Conservation (phyloP, 1,140 invertebrate genomes). For the Drosophila baimaii region DNA sequence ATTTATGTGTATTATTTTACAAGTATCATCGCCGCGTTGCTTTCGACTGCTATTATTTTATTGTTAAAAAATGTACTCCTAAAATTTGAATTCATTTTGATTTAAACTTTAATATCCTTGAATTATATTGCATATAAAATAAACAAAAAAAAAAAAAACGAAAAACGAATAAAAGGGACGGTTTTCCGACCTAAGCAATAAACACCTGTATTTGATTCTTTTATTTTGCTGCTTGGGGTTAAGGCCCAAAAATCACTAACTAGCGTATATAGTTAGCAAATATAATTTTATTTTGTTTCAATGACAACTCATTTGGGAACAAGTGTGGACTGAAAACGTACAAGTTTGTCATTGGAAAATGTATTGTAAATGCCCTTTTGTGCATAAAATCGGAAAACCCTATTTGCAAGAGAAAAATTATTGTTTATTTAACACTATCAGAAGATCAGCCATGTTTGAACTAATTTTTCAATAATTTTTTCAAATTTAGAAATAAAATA, state of each 20-base stretch:
- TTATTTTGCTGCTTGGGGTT: not conserved
- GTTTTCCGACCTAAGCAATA: constrained; percentile 15
- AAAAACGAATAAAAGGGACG: constrained; percentile 23
- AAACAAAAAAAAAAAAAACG: constrained; percentile 19
- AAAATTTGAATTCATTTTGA: constrained; percentile 1
- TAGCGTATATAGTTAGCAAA: not conserved
- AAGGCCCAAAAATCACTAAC: too few relatives aligned
- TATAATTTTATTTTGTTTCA: too few relatives aligned
- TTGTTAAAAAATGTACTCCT: constrained; percentile 12
- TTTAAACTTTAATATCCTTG: constrained; percentile 14
- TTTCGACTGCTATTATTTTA: constrained; percentile 13
- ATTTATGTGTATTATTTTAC: constrained; percentile 16
- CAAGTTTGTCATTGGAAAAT: too few relatives aligned
- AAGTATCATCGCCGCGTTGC: constrained; percentile 1
- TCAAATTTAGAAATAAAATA: too few relatives aligned
- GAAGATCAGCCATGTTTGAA: too few relatives aligned
- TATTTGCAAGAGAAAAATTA: too few relatives aligned
- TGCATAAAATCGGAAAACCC: too few relatives aligned
- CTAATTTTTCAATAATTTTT: too few relatives aligned
- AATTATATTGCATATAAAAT: constrained; percentile 22
- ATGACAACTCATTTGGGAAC: too few relatives aligned
- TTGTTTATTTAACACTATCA: too few relatives aligned
- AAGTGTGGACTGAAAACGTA: too few relatives aligned
- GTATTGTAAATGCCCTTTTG: too few relatives aligned
- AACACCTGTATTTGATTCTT: not conserved